A percentile compares a stretch with the other conserved stretches of the same genome.
Evolutionary conservation across 1,140 invertebrate genomes (phyloP).

Genomic region (Anastrepha ludens): DNA sequence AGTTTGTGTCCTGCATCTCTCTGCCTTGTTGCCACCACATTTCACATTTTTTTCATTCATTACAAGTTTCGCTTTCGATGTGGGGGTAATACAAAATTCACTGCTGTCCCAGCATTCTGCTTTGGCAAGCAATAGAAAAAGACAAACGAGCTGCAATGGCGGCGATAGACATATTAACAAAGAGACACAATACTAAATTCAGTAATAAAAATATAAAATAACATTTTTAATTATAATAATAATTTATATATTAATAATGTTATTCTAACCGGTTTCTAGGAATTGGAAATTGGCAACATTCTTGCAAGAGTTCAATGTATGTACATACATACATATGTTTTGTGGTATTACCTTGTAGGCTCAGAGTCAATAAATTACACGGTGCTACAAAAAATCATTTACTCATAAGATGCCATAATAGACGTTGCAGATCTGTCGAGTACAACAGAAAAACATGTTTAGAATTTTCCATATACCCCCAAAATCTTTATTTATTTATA

Average conservation of each 20-base stretch:
- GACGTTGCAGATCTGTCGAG: too few relatives aligned
- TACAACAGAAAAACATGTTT: too few relatives aligned
- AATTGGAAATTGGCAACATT: too few relatives aligned
- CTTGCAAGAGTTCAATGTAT: neutral
- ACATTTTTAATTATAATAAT: too few relatives aligned
- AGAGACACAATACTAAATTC: neutral
- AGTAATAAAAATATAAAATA: neutral
- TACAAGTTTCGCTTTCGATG: conserved; percentile 16
- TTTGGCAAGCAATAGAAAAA: neutral
- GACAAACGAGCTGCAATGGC: neutral
- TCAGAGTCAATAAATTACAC: too few relatives aligned
- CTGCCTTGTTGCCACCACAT: neutral
- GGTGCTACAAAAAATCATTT: too few relatives aligned
- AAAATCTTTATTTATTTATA: too few relatives aligned
- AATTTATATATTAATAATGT: too few relatives aligned
- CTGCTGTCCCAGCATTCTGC: neutral
- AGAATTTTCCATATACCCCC: too few relatives aligned
- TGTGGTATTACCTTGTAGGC: too few relatives aligned
- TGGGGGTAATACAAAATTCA: neutral
- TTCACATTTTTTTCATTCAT: neutral
- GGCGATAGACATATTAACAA: neutral
- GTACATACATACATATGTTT: neutral
- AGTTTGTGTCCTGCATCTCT: neutral
- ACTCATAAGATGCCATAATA: too few relatives aligned
- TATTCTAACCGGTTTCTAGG: too few relatives aligned